A percentile compares a stretch with the other conserved stretches of the same genome.
phyloP scores from a whole-genome alignment of 1,140 invertebrate genomes.

The Ceratosolen solmsi region DNA sequence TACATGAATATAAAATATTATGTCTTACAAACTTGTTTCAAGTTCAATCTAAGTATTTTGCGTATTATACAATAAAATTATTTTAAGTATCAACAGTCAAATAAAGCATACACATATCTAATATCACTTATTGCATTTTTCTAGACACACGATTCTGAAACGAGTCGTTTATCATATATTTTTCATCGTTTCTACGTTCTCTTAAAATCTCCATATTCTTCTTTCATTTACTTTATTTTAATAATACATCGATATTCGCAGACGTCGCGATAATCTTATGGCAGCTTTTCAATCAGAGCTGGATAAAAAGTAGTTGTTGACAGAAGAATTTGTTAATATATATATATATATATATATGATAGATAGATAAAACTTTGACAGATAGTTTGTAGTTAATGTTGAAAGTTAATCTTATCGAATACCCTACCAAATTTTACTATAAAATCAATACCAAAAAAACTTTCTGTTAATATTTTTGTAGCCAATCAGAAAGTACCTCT shows the following conservation, averaged over 20 bases:
- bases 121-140: not conserved
- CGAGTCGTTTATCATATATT: constrained; percentile 27
- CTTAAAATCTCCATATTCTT: constrained; percentile 34
- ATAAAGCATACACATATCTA: not conserved
- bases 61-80: not conserved
- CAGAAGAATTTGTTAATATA: constrained; percentile 31
- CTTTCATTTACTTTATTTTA: constrained; percentile 34
- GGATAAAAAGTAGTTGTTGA: constrained; percentile 1
- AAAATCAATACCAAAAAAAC: not conserved
- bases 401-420: not conserved
- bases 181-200: constrained; percentile 18
- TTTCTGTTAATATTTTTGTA: too few species aligned
- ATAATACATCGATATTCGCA: constrained; percentile 41
- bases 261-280: constrained; percentile 39
- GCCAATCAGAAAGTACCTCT: too few species aligned
- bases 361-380: not conserved
- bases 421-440: not conserved
- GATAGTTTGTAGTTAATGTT: too few species aligned
- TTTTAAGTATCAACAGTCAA: not conserved
- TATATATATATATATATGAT: too few species aligned
- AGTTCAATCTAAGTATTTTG: not conserved
- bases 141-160: constrained; percentile 33
- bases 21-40: not conserved
- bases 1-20: not conserved
- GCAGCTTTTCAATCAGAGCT: constrained; percentile 35